These are phyloP conservation scores for Patella caerulea DNA, from an alignment of 2,888 invertebrate species.

Conservation along the genomic window DNA sequence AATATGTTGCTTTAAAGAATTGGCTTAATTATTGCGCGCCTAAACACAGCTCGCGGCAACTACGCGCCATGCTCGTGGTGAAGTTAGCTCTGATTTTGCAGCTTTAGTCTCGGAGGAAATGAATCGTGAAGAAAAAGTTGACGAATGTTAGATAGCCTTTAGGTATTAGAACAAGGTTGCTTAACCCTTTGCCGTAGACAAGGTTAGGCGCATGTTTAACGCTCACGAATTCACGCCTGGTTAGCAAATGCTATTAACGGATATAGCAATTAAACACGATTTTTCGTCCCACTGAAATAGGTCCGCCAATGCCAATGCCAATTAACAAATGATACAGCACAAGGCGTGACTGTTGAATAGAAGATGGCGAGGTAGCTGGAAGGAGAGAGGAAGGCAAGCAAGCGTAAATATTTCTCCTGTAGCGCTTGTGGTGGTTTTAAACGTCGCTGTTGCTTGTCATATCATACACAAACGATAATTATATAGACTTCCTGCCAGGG, in stretches of 20 bases:
- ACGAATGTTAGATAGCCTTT: not conserved
- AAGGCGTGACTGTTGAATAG: constrained; percentile 6
- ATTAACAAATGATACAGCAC: not conserved
- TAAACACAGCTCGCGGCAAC: not conserved
- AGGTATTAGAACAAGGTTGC: constrained; percentile 4
- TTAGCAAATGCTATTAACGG: not conserved
- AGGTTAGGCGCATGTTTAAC: not conserved
- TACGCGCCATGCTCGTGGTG: not conserved
- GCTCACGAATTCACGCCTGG: constrained; percentile 8
- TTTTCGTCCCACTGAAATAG: not conserved
- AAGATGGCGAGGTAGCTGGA: constrained; percentile 4
- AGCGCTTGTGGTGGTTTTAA: not conserved
- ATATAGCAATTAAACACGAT: constrained; percentile 10
- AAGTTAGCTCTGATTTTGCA: constrained; percentile 3
- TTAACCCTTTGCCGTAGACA: not conserved
- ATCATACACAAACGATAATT: not conserved
- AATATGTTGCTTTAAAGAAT: constrained; percentile 26
- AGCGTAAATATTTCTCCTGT: not conserved
- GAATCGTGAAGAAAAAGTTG: not conserved
- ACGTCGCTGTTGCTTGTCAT: not conserved
- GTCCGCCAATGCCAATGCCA: constrained; percentile 1
- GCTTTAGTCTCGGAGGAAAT: not conserved
- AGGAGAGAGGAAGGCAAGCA: not conserved
- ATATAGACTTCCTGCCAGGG: constrained; percentile 2
- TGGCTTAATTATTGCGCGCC: constrained; percentile 23